Percentiles rank a stretch among this genome's conserved stretches.
These are phyloP conservation scores for Sinonovacula constricta DNA, from an alignment of 1,140 invertebrate genomes.

Conservation along the genomic window DNA sequence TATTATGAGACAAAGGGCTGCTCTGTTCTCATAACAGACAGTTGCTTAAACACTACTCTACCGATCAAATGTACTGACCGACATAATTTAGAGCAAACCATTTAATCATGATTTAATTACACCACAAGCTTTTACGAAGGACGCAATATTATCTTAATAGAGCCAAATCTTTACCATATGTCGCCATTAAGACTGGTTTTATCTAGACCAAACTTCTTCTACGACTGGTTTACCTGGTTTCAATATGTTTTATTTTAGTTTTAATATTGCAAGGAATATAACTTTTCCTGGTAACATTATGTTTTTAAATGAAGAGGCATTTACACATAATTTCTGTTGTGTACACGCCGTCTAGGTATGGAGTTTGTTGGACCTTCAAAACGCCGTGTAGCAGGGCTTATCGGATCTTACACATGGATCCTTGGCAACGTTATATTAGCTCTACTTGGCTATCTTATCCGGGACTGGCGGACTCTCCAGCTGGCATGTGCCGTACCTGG, in stretches of 20 bases:
- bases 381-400: conserved; percentile 47
- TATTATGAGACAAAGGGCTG: neutral
- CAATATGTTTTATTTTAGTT: neutral
- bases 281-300: neutral
- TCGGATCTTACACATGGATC: conserved; percentile 75
- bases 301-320: neutral
- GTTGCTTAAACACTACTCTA: neutral
- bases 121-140: neutral
- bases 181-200: neutral
- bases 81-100: neutral
- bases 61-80: neutral
- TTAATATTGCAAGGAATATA: neutral
- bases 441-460: conserved; percentile 83
- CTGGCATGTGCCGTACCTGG: conserved; percentile 86
- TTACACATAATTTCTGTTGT: neutral
- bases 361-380: conserved; percentile 56
- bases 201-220: neutral
- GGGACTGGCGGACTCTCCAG: conserved; percentile 87
- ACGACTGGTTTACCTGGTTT: too few species aligned
- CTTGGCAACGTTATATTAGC: conserved; percentile 83
- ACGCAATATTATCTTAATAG: neutral
- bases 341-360: conserved; percentile 34
- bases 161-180: neutral
- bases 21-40: too few species aligned
- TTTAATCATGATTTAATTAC: neutral